Percentiles rank a stretch among this genome's conserved stretches.
phyloP scores from a whole-genome alignment of 37 sponge, comb jelly and placozoan species.

The Hexactinellida sp. region DNA sequence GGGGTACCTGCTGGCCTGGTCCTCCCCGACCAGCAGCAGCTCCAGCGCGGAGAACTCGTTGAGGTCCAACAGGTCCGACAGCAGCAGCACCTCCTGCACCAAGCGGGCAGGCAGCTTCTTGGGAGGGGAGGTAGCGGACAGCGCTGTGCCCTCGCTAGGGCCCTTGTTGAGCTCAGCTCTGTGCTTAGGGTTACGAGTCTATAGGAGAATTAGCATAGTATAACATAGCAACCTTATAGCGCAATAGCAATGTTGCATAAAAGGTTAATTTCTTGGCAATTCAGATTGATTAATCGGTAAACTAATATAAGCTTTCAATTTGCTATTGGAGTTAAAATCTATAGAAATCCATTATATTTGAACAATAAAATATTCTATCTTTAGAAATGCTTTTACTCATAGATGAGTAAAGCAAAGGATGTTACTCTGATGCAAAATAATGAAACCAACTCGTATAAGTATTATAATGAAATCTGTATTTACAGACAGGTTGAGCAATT shows the following conservation, averaged over 20 bases:
- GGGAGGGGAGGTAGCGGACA: conserved; percentile 34
- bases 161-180: conserved; percentile 48
- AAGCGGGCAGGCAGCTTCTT: conserved; percentile 52
- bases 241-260: neutral
- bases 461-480: too few species aligned
- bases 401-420: too few species aligned
- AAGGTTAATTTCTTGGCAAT: too few species aligned
- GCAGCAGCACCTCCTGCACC: conserved; percentile 63
- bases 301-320: too few species aligned
- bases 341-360: too few species aligned
- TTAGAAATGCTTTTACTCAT: too few species aligned
- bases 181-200: conserved; percentile 56
- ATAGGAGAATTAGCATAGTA: neutral
- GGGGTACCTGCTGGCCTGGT: conserved; percentile 71
- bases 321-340: too few species aligned
- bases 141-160: conserved; percentile 32
- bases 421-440: too few species aligned
- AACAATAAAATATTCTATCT: too few species aligned
- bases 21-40: conserved; percentile 78
- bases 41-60: conserved; percentile 82
- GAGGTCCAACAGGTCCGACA: conserved; percentile 82
- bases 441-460: too few species aligned
- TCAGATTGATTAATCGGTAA: too few species aligned
- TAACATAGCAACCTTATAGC: neutral
- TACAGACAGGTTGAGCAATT: too few species aligned